Conservation (phyloP, 2,888 invertebrate genomes). For the Drosophila mayaguana region DNA sequence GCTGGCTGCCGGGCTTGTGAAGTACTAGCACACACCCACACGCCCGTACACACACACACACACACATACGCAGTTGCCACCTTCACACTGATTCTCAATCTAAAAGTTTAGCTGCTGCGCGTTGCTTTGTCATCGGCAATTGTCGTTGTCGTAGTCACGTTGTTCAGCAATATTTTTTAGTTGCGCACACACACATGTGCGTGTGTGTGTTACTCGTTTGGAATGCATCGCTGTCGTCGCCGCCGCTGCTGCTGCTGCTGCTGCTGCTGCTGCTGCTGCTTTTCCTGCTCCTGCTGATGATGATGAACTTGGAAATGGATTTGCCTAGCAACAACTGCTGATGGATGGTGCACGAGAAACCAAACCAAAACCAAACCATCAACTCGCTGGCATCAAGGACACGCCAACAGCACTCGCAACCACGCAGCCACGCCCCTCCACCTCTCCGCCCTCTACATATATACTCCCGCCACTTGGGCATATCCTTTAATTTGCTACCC, state of each 20-base stretch:
- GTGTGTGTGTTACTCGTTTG: slow-evolving; percentile 30
- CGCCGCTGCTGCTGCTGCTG: slow-evolving; percentile 1
- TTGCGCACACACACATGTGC: slow-evolving; percentile 20
- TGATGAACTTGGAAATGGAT: slow-evolving; percentile 61
- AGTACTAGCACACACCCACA: slow-evolving; percentile 23
- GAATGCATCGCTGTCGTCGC: slow-evolving; percentile 50
- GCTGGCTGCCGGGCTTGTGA: slow-evolving; percentile 50
- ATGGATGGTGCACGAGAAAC: slow-evolving; percentile 32
- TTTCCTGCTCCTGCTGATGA: slow-evolving; percentile 10
- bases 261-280: slow-evolving; percentile 9
- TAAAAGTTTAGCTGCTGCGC: slow-evolving; percentile 65
- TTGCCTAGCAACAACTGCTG: slow-evolving; percentile 54
- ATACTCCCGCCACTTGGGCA: slow-evolving; percentile 7
- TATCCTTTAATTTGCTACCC: slow-evolving; percentile 55
- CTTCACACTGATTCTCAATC: slow-evolving; percentile 64
- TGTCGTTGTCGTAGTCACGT: slow-evolving; percentile 73
- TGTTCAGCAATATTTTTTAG: slow-evolving; percentile 74
- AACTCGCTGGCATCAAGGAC: slow-evolving; percentile 28
- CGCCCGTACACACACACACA: slow-evolving; percentile 6
- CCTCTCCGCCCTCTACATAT: background rate
- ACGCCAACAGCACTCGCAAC: slow-evolving; percentile 6
- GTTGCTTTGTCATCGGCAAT: slow-evolving; percentile 77
- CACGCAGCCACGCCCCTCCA: background rate
- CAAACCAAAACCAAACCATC: slow-evolving; percentile 17
- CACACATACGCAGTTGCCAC: slow-evolving; percentile 30